Base-by-base conservation (phyloP, 2,113 vertebrate species). In the Rhombomys opimus region DNA sequence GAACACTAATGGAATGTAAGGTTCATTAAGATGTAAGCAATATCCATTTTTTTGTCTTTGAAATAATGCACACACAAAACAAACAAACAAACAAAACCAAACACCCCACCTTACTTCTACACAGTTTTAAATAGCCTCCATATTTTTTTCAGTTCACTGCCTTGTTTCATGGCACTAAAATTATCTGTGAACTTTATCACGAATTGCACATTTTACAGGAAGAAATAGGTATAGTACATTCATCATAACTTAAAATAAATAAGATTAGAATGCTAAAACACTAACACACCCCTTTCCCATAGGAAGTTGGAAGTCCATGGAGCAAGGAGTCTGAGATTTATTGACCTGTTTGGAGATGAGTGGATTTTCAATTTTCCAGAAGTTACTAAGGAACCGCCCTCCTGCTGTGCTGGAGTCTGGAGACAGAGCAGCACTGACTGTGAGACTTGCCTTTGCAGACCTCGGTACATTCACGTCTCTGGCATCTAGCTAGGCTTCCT, bases 401-500 rank as follows among this genome's bases (percentile, higher is more conserved):
- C 25, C 35, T 93, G 14, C 11, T 78, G 1, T 27, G 68, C 61
- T 59, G 13, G 7, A 1, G 2, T n/a, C 2, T 12, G 11, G n/a
- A 82, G 38, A 13, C 25, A 3, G 1, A n/a, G 13, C 35, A 4
- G 0, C 0, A 46, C 0, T n/a, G 23, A 70, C 0, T 22, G 3
- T 46, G 18, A 50, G 41, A 23, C 6, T 87, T 14, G 46, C 8
- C 4, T 61, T 20, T 32, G 46, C 77, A 15, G 6, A 15, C 0
- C 13, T 15, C 6, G 61, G 63, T 12, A 3, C 3, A 7, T 27
- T 22, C 0, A 0, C 54, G 1, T 52, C 46, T 75, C 18, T 65
- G n/a, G 2, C 9, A 22, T 30, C 18, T 32, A 38, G 18, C 2
- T 5, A 30, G 3, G 65, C 72, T 67, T 88, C 27, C 22, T 85